Evolutionary conservation across 2,888 invertebrate species (phyloP), one percentile per base, ranked within the genome.

Genomic region (Lithosia quadra): DNA sequence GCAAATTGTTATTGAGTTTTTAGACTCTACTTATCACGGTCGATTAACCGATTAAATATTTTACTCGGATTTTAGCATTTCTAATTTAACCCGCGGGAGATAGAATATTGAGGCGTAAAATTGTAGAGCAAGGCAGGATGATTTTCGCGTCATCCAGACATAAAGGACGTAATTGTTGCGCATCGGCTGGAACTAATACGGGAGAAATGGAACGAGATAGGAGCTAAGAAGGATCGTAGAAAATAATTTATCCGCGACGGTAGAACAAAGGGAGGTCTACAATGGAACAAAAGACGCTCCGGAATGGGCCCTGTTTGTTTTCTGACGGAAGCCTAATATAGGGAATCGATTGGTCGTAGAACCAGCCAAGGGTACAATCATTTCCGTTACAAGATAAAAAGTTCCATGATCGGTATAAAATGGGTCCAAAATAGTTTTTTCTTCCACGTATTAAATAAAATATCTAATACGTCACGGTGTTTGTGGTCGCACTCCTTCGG

Each of bases 171-270:
- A 95, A 95, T 94, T 94, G 94, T 94, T 94, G 92, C 92, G 91
- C 93, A 94, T 92, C 91, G 91, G 86, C 90, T 93, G 94, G 93
- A 94, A 95, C 94, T 94, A 95, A 95, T 92, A 91, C 92, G 94
- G 88, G 87, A 91, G 92, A 93, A 94, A 95, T 94, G 93, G 92
- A 92, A 93, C 91, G 90, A 90, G 93, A 93, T 91, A 89, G 90
- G 89, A 90, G 91, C 88, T 89, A 90, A 93, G 90, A 90, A 91
- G 92, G 92, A 92, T 91, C 90, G 90, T 92, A 91, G 92, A 92
- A 93, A 93, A 94, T 94, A 93, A 94, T 94, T 94, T 93, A 93
- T 91, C 91, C 90, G 90, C 90, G 90, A 90, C 89, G 88, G 86
- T 90, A 91, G 93, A 94, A 94, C 94, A 94, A 94, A 93, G 90